Percentiles rank a stretch among this genome's conserved stretches.
Evolutionary conservation across 2,113 vertebrate genomes (phyloP).

Genomic region (Ceuthmochares aereus): DNA sequence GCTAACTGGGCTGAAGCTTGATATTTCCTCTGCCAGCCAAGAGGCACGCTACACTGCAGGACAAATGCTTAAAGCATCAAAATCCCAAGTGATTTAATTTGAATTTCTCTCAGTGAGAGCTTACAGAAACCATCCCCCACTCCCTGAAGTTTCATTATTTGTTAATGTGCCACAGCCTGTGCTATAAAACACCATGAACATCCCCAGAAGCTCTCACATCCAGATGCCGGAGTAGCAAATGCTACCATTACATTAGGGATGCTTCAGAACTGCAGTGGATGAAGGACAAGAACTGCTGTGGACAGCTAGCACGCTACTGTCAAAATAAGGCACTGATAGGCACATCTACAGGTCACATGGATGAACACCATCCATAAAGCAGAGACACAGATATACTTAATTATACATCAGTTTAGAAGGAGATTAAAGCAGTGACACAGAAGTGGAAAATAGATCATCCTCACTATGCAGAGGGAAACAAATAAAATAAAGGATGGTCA

Average conservation of each 20-base stretch:
- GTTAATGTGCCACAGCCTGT: not conserved
- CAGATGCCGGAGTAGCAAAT: not conserved
- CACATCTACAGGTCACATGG: not conserved
- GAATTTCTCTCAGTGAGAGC: not conserved
- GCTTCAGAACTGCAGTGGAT: not conserved
- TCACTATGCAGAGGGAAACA: not conserved
- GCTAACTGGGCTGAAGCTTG: not conserved
- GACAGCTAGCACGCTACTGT: not conserved
- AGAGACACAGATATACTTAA: not conserved
- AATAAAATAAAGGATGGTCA: not conserved
- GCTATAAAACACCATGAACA: not conserved
- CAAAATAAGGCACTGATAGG: not conserved
- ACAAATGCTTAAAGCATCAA: not conserved
- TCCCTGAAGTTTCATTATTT: constrained; percentile 30
- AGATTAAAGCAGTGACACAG: not conserved
- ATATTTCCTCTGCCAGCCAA: not conserved
- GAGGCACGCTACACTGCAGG: not conserved
- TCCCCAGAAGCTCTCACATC: not conserved
- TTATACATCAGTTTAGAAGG: not conserved
- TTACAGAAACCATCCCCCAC: not conserved
- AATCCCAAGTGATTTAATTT: not conserved
- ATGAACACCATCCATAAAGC: not conserved
- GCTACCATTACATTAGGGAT: not conserved
- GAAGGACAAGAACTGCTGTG: not conserved
- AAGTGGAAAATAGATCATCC: not conserved